Evolutionary conservation across 2,797 vertebrate genomes (phyloP).

Genomic region (Hemibagrus guttatus): DNA sequence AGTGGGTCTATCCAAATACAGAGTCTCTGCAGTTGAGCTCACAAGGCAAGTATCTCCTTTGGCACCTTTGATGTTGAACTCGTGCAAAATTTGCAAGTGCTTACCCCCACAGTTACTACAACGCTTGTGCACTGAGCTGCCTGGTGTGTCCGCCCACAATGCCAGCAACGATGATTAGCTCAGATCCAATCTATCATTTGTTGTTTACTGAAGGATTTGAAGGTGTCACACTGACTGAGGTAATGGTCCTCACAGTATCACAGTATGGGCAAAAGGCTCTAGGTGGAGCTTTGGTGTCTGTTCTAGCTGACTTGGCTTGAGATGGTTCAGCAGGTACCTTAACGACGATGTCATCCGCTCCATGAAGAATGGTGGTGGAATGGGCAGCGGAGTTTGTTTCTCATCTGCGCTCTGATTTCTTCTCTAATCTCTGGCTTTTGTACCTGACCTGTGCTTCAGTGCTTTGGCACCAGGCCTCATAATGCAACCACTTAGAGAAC

Average conservation of each 20-base stretch:
- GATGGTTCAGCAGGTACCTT: no score
- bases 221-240: not conserved
- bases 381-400: not conserved
- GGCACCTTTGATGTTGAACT: not conserved
- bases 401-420: no score
- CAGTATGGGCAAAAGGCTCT: not conserved
- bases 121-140: conserved; percentile 18
- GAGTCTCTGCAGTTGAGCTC: not conserved
- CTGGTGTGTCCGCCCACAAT: not conserved
- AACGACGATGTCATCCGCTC: not conserved
- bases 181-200: not conserved
- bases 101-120: not conserved
- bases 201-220: not conserved
- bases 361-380: not conserved
- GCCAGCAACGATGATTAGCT: not conserved
- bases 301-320: no score
- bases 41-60: not conserved
- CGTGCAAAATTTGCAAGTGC: not conserved
- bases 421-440: not conserved
- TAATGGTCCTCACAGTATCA: not conserved
- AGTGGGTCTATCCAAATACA: not conserved
- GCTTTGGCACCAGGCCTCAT: conserved; percentile 2
- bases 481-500: conserved; percentile 1
- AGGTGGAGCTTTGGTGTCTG: not conserved
- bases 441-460: not conserved